phyloP scores from a whole-genome alignment of 1,140 invertebrate genomes.

The Meloidogyne hapla region DNA sequence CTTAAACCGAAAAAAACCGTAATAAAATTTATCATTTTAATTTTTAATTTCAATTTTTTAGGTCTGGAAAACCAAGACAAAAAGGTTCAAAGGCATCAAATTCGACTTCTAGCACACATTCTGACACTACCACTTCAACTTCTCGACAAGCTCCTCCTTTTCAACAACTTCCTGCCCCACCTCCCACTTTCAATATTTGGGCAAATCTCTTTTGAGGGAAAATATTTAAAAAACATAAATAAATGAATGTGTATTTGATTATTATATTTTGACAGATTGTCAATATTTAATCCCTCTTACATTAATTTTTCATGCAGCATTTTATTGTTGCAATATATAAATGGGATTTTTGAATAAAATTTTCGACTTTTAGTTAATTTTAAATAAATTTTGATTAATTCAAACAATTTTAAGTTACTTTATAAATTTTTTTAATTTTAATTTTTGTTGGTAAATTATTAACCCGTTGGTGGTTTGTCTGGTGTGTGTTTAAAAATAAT shows the following conservation, averaged over 20 bases:
- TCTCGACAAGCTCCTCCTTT: background rate
- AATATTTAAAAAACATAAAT: background rate
- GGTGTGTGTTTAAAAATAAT: no score
- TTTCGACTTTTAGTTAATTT: background rate
- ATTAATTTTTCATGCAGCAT: slow-evolving; percentile 1
- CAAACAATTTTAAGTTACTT: no score
- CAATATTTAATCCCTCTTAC: slow-evolving; percentile 20
- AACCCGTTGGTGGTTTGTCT: no score
- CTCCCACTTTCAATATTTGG: slow-evolving; percentile 57
- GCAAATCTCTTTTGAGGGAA: slow-evolving; percentile 46
- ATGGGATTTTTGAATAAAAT: slow-evolving; percentile 13
- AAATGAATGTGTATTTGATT: background rate
- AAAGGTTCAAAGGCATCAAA: background rate
- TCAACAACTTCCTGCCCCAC: slow-evolving; percentile 3
- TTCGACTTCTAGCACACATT: background rate
- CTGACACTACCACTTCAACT: background rate
- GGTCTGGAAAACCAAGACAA: background rate
- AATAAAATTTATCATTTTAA: no score
- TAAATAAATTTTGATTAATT: no score
- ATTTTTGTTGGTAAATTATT: no score
- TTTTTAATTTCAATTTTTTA: background rate
- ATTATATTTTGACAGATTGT: background rate
- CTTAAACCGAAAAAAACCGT: background rate
- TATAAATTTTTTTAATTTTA: no score
- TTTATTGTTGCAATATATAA: slow-evolving; percentile 3